Base-by-base conservation (phyloP, 2,113 vertebrate genomes). In the Oreochromis niloticus region DNA sequence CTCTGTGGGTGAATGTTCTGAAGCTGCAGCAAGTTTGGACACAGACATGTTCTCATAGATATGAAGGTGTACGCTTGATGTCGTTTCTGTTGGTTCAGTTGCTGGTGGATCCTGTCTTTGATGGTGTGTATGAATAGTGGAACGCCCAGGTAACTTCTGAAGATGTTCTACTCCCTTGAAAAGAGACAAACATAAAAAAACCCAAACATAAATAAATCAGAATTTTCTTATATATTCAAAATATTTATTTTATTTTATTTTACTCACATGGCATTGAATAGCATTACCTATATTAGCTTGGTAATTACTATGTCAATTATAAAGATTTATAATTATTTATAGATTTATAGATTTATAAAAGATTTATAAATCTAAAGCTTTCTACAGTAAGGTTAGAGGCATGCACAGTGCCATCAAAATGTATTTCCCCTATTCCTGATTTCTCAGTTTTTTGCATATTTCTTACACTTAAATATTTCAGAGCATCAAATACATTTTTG, bases 31-130 rank as follows among this genome's bases (percentile, higher is more conserved):
- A 6, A 2, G 8, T 78, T 13, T 84, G 22, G 5, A 14, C 41
- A 6, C 6, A 6, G 46, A n/a, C 9, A 82, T 10, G 46, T 93
- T 93, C 81, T 87, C 91, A 75, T 93, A 94, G 66, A 88, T 78
- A 2, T 13, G 81, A 55, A 12, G 0, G 5, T 39, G 14, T 6
- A 0, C 0, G 2, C 9, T 32, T 4, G 22, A 22, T 7, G 85
- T n/a, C 0, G 2, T 27, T 68, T 39, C 63, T 56, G 14, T 50
- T 73, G 68, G 0, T 82, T 56, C 9, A 10, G 46, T 22, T 3
- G 19, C 12, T 32, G 56, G 6, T 48, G 63, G 52, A 41, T 66
- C 9, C 43, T 14, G 73, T 22, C 19, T 39, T 16, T 52, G 59
- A 14, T 13, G 34, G 10, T 46, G 24, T 48, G 34, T 19, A 14